Base-by-base conservation (phyloP, 1,140 invertebrate genomes). In the Eriocheir sinensis region DNA sequence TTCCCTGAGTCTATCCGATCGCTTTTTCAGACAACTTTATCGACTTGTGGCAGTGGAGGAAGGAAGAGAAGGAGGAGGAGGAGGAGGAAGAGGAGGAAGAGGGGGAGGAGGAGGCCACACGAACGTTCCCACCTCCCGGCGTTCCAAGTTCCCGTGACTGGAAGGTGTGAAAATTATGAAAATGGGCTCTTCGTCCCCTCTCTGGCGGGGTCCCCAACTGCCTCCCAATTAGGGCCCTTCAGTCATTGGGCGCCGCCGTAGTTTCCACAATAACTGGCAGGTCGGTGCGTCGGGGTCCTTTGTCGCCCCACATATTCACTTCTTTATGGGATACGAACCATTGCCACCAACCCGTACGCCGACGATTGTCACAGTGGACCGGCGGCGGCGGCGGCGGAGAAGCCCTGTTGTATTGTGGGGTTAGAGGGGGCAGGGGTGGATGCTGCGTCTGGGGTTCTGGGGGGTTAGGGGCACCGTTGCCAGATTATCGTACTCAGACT, bases 121-220 rank as follows among this genome's bases (percentile, higher is more conserved):
- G 91, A 40, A 30, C 30, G 88, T 48, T 90, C 48, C 89, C 89
- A 90, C 48, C 48, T 72, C 32, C 41, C 9, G 41, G 2, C 30
- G 36, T 21, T 36, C 40, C 17, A 40, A 15, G 41, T 36, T 80
- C 27, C 83, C n/a, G 83, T 88, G 85, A 80, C 85, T 93, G 53
- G 60, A 93, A 93, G 92, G 92, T 93, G 92, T 93, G 92, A 93
- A 93, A 93, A 93, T 93, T 93, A 93, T 93, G 92, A 93, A 93
- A 93, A 93, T 93, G 12, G 92, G 60, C 81, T 27, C 85, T n/a
- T 27, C 0, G 27, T 32, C 34, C 30, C n/a, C 36, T 48, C 36
- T 0, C 81, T 41, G 4, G 2, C 38, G 36, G 85, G 40, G 85
- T 32, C 85, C 91, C 92, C 86, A 93, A 93, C 86, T 89, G 92